phyloP scores from a whole-genome alignment of 2,797 vertebrate species.

The Enteromius afrohamiltoni region DNA sequence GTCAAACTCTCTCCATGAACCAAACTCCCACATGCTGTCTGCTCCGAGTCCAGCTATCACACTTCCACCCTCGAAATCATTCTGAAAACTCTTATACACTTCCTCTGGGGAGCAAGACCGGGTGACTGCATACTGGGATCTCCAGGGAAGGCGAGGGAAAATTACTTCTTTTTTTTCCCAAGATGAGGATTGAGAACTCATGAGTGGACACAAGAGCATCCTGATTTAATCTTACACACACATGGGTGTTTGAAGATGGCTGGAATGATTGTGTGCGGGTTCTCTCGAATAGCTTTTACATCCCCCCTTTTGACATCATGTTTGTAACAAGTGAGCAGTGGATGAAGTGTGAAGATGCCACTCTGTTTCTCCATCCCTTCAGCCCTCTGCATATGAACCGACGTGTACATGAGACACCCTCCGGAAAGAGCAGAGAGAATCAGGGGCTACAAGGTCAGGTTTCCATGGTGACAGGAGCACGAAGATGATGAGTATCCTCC shows the following conservation, averaged over 20 bases:
- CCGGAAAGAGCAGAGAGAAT: slow-evolving; percentile 57
- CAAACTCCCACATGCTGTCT: slow-evolving; percentile 42
- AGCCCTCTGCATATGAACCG: slow-evolving; percentile 55
- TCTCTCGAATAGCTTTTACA: background rate
- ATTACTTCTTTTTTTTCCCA: background rate
- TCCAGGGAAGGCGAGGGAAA: slow-evolving; percentile 1
- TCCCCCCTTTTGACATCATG: background rate
- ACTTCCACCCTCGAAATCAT: slow-evolving; percentile 30
- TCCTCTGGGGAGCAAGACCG: slow-evolving; percentile 8
- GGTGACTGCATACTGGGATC: slow-evolving; percentile 20
- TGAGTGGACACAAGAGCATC: slow-evolving; percentile 23
- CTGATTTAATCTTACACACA: slow-evolving; percentile 25
- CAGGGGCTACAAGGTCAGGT: slow-evolving; percentile 56
- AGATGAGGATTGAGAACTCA: slow-evolving; percentile 26
- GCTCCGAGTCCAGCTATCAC: slow-evolving; percentile 31
- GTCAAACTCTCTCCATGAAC: slow-evolving; percentile 45
- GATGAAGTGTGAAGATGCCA: slow-evolving; percentile 44
- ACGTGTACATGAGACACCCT: slow-evolving; percentile 57
- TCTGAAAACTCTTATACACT: slow-evolving; percentile 35
- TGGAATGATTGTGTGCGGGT: background rate
- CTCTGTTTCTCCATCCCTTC: slow-evolving; percentile 26
- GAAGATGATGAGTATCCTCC: slow-evolving; percentile 58
- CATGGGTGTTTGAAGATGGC: background rate
- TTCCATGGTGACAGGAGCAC: slow-evolving; percentile 62
- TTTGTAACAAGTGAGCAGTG: slow-evolving; percentile 33